Percentiles rank a stretch among this genome's conserved stretches.
Conservation (phyloP, 2,888 invertebrate species). For the Omphaloscelis lunosa region DNA sequence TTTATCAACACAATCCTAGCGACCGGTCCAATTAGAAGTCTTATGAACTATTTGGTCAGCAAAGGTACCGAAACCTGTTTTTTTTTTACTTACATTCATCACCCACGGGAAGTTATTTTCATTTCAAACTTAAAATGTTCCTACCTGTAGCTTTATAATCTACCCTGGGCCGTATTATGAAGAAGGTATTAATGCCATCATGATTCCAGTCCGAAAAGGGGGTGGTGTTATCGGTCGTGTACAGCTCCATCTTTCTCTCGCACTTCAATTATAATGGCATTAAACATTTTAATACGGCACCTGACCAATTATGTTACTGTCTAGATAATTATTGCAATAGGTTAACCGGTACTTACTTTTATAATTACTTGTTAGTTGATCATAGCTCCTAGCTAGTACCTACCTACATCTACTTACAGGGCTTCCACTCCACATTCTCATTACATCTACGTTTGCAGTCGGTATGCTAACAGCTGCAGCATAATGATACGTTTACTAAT, state of each 20-base stretch:
- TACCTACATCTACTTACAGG: background rate
- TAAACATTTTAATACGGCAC: too few species aligned
- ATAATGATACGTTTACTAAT: conserved; percentile 2
- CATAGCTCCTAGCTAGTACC: background rate
- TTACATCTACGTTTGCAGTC: background rate
- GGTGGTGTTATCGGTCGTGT: too few species aligned
- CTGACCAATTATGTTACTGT: conserved; percentile 3
- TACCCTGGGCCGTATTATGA: too few species aligned
- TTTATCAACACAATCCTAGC: conserved; percentile 93
- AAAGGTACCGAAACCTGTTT: conserved; percentile 85
- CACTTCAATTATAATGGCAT: too few species aligned
- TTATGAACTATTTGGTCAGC: conserved; percentile 92
- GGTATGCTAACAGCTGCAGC: conserved; percentile 5
- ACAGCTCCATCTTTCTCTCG: too few species aligned
- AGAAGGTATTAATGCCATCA: too few species aligned
- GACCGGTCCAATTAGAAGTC: conserved; percentile 93
- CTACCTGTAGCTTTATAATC: background rate
- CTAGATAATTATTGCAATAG: background rate
- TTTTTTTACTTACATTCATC: conserved; percentile 17
- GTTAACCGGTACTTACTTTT: background rate
- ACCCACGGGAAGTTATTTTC: background rate
- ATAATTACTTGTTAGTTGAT: background rate
- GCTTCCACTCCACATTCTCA: conserved; percentile 2
- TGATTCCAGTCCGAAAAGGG: too few species aligned
- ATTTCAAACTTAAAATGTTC: background rate